These are phyloP conservation scores for Blastobasis adustella DNA, from an alignment of 2,888 invertebrate genomes.

Conservation along the genomic window DNA sequence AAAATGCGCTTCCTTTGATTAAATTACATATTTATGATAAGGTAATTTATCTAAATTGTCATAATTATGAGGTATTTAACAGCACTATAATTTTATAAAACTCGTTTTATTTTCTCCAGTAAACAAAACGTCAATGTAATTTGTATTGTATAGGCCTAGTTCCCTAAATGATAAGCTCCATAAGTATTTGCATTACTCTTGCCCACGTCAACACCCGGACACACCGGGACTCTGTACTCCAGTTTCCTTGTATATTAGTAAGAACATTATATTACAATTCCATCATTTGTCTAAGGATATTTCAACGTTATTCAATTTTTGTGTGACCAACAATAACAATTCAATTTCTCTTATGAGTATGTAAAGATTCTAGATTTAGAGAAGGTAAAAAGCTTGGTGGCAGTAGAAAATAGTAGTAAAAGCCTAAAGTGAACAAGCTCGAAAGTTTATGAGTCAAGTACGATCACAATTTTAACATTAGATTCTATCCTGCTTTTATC, in stretches of 20 bases:
- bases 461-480: constrained; percentile 29
- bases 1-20: constrained; percentile 45
- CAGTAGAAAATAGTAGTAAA: constrained; percentile 60
- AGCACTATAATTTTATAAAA: constrained; percentile 48
- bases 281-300: background rate
- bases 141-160: constrained; percentile 36
- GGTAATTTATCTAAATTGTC: constrained; percentile 44
- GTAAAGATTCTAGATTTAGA: constrained; percentile 1
- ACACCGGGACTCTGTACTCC: constrained; percentile 13
- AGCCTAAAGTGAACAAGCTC: constrained; percentile 67
- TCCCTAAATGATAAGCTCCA: constrained; percentile 66
- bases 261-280: constrained; percentile 11
- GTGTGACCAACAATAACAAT: too few species aligned
- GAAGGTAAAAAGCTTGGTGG: constrained; percentile 48
- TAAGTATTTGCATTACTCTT: too few species aligned
- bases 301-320: too few species aligned
- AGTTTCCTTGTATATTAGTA: constrained; percentile 16
- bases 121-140: constrained; percentile 32
- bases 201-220: too few species aligned
- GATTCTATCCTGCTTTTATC: constrained; percentile 13
- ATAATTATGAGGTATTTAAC: constrained; percentile 51
- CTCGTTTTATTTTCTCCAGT: constrained; percentile 30
- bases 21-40: constrained; percentile 36
- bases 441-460: constrained; percentile 44
- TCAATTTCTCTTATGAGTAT: too few species aligned